Conservation (phyloP, 2,888 invertebrate genomes). For the Tinea semifulvella region DNA sequence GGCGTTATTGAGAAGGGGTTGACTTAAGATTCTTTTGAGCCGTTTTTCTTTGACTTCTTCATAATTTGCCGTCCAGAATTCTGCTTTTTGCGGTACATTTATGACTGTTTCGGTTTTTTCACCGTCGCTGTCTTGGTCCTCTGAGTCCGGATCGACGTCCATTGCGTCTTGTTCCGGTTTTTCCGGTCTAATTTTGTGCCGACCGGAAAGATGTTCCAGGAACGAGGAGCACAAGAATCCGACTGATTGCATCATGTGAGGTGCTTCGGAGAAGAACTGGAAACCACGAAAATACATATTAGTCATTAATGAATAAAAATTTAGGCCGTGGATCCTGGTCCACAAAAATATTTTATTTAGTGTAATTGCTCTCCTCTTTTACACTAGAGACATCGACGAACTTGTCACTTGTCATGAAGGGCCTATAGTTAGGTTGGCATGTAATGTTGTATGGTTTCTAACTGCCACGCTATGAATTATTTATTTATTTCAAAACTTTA, state of each 20-base stretch:
- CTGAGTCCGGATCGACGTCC: conserved; percentile 34
- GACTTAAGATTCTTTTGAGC: conserved; percentile 40
- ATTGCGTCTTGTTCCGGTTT: conserved; percentile 25
- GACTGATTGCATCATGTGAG: conserved; percentile 56
- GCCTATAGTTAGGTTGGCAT: no score
- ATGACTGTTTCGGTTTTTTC: conserved; percentile 29
- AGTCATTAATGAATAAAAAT: neutral
- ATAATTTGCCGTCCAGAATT: conserved; percentile 51
- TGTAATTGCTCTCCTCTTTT: no score
- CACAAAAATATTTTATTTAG: no score
- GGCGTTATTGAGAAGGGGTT: conserved; percentile 20
- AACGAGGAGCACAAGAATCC: conserved; percentile 48
- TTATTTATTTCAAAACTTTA: no score
- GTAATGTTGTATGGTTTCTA: no score
- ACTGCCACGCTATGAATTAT: no score
- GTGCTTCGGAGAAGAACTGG: conserved; percentile 49
- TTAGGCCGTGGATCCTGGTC: neutral
- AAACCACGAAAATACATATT: conserved; percentile 22
- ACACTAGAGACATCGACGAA: no score
- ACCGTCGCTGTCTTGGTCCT: conserved; percentile 30
- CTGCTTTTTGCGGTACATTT: conserved; percentile 16
- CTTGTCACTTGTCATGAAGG: no score
- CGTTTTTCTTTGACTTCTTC: conserved; percentile 56
- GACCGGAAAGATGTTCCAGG: conserved; percentile 47
- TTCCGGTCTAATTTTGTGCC: conserved; percentile 26